Conservation (phyloP, 2,888 invertebrate species). For the Beris chalybata region DNA sequence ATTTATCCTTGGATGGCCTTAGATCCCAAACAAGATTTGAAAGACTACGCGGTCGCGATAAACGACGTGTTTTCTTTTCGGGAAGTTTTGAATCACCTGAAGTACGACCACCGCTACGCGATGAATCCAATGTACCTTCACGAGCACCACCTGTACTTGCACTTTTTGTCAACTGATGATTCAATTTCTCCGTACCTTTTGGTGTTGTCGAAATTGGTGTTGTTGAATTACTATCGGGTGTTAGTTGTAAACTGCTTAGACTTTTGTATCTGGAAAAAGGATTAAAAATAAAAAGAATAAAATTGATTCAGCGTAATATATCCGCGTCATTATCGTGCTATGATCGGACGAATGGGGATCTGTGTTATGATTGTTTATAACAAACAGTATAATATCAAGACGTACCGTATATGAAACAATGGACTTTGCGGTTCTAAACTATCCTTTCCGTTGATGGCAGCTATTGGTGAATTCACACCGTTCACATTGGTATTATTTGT, state of each 20-base stretch:
- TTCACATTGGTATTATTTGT: slow-evolving; percentile 50
- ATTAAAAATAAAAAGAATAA: too few species aligned
- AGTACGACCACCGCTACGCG: slow-evolving; percentile 83
- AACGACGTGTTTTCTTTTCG: slow-evolving; percentile 77
- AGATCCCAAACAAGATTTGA: slow-evolving; percentile 86
- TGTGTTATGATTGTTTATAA: neutral
- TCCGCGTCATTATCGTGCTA: too few species aligned
- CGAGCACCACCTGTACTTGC: slow-evolving; percentile 57
- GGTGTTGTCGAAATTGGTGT: slow-evolving; percentile 56
- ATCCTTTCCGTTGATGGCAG: slow-evolving; percentile 61
- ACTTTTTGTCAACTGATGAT: slow-evolving; percentile 45
- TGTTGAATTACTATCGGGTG: slow-evolving; percentile 53
- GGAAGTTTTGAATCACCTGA: slow-evolving; percentile 86
- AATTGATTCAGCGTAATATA: too few species aligned
- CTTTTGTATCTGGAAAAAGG: slow-evolving; percentile 53
- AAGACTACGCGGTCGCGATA: slow-evolving; percentile 81
- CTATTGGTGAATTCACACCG: slow-evolving; percentile 63
- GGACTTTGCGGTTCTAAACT: slow-evolving; percentile 57
- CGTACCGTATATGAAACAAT: slow-evolving; percentile 56
- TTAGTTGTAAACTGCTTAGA: slow-evolving; percentile 55
- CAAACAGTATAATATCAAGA: slow-evolving; percentile 18
- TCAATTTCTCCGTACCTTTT: slow-evolving; percentile 48
- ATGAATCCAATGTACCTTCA: slow-evolving; percentile 85
- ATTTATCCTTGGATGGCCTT: slow-evolving; percentile 56
- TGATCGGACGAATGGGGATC: neutral